Conservation (phyloP, 2,888 invertebrate species). For the Rhopalosiphum nymphaeae region DNA sequence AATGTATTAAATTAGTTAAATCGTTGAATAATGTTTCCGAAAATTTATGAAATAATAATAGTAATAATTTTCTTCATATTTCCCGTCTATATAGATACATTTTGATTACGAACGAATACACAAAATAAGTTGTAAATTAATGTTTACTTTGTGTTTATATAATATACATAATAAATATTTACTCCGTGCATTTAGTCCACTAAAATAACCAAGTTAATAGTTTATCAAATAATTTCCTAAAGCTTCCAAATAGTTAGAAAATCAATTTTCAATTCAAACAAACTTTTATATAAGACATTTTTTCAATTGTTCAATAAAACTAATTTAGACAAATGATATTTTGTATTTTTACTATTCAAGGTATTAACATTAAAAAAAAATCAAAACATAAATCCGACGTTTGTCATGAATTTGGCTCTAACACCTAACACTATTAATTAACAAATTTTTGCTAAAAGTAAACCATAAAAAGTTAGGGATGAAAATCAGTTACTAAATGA, state of each 20-base stretch:
- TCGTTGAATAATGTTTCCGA: background rate
- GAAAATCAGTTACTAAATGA: background rate
- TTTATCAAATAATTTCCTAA: background rate
- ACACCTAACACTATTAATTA: background rate
- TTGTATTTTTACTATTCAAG: background rate
- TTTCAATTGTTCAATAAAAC: background rate
- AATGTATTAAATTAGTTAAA: background rate
- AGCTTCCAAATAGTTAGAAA: background rate
- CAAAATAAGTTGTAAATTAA: background rate
- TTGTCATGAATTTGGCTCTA: background rate
- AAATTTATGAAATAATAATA: background rate
- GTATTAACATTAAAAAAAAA: background rate
- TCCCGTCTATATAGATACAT: background rate
- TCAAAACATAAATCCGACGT: background rate
- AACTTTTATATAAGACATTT: background rate
- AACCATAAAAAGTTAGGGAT: background rate
- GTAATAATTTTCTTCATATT: background rate
- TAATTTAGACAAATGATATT: background rate
- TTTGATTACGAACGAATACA: background rate
- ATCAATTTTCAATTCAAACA: background rate
- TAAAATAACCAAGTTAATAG: background rate
- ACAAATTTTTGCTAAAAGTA: background rate
- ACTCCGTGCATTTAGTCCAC: background rate
- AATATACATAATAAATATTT: background rate
- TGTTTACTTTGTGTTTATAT: background rate